A percentile compares a stretch with the other conserved stretches of the same genome.
phyloP scores from a whole-genome alignment of 2,113 vertebrate genomes.

The Delphinapterus leucas region DNA sequence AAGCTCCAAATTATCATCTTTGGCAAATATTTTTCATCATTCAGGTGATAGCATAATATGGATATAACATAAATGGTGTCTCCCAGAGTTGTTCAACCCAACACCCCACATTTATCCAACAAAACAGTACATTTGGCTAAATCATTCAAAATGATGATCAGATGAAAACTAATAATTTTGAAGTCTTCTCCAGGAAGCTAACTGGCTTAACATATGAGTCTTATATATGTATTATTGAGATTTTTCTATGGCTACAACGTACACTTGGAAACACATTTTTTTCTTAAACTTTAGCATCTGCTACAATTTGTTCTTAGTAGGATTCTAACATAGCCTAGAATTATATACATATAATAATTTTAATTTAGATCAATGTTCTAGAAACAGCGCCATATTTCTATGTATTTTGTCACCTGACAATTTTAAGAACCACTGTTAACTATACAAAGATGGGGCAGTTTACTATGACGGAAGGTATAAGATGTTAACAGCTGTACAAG shows the following conservation, averaged over 20 bases:
- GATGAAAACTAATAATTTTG: neutral
- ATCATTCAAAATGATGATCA: neutral
- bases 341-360: neutral
- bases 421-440: neutral
- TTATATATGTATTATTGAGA: neutral
- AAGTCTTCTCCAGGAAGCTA: neutral
- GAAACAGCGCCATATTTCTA: neutral
- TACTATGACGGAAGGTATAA: neutral
- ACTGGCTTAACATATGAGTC: neutral
- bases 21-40: neutral
- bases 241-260: neutral
- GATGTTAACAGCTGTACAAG: neutral
- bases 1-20: neutral
- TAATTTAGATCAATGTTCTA: neutral
- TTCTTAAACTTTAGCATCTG: neutral
- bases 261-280: neutral
- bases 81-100: neutral
- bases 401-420: neutral
- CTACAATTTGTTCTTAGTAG: neutral
- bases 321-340: neutral
- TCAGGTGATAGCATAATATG: neutral
- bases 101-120: neutral
- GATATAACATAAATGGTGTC: neutral
- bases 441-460: neutral
- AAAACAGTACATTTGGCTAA: neutral